These are phyloP conservation scores for Sebastes vulpes DNA, from an alignment of 2,797 vertebrate species.

Conservation along the genomic window DNA sequence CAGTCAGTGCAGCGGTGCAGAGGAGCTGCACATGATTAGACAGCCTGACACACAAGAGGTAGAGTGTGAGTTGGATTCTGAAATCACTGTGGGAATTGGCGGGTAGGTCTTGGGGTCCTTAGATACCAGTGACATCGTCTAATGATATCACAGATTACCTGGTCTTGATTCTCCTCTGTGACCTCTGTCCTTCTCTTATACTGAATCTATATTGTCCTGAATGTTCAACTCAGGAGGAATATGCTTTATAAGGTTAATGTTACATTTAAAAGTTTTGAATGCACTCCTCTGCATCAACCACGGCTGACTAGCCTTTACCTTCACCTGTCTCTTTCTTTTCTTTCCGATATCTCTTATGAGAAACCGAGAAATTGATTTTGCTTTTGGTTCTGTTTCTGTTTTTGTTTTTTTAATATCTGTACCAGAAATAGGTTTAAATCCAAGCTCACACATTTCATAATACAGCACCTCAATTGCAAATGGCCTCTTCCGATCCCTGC, in stretches of 20 bases:
- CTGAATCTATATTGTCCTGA: not conserved
- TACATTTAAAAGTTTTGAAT: not conserved
- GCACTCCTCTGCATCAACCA: not conserved
- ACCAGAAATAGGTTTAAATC: not conserved
- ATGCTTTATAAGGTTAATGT: not conserved
- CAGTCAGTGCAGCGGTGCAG: slow-evolving; percentile 1
- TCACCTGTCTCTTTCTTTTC: not conserved
- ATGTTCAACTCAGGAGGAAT: not conserved
- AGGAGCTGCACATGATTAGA: slow-evolving; percentile 14
- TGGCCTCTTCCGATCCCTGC: not conserved
- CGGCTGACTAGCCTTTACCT: not conserved
- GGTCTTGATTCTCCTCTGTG: not conserved
- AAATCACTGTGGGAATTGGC: slow-evolving; percentile 3
- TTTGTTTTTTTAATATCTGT: not conserved
- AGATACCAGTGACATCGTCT: not conserved
- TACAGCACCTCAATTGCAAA: no score
- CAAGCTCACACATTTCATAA: not conserved
- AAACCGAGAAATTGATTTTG: not conserved
- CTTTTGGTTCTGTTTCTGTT: not conserved
- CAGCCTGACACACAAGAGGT: slow-evolving; percentile 9
- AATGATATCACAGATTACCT: not conserved
- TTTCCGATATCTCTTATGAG: not conserved
- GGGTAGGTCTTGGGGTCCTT: not conserved
- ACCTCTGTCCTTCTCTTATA: not conserved
- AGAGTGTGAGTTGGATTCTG: slow-evolving; percentile 10